A percentile compares a stretch with the other conserved stretches of the same genome.
phyloP scores from a whole-genome alignment of 2,797 vertebrate genomes.

The Xyrichtys novacula region DNA sequence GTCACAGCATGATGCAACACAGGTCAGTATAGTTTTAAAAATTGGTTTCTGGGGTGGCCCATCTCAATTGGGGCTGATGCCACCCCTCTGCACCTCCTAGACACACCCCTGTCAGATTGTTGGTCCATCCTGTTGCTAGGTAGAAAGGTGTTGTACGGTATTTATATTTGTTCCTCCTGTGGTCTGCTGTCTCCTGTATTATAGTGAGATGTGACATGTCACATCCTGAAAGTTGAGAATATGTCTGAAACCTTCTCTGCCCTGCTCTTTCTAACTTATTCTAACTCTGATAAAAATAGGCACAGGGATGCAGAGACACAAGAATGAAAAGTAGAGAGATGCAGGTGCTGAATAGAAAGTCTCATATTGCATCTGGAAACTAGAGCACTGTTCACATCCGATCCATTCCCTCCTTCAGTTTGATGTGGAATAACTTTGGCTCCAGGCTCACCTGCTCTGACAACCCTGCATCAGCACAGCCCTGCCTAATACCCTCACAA shows the following conservation, averaged over 20 bases:
- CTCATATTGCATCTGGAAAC: conserved; percentile 39
- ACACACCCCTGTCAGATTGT: no score
- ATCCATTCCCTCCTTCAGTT: conserved; percentile 62
- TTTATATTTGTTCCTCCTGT: neutral
- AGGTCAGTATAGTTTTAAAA: no score
- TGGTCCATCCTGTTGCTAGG: neutral
- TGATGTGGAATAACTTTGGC: conserved; percentile 71
- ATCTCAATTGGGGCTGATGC: no score
- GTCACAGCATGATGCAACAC: no score
- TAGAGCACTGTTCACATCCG: conserved; percentile 44
- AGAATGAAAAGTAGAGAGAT: conserved; percentile 27
- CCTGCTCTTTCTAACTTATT: conserved; percentile 1
- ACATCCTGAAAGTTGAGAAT: conserved; percentile 10
- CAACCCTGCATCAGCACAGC: conserved; percentile 56
- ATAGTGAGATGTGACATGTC: neutral
- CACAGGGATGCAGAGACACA: neutral
- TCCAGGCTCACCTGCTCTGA: conserved; percentile 64
- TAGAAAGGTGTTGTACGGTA: neutral
- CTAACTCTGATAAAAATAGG: neutral
- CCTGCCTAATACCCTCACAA: conserved; percentile 63
- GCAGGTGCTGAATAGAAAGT: conserved; percentile 30
- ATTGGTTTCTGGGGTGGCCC: no score
- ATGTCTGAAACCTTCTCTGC: neutral
- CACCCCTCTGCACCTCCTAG: no score
- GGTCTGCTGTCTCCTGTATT: neutral